These are phyloP conservation scores for Microplitis mediator DNA, from an alignment of 1,140 invertebrate genomes.

Conservation along the genomic window DNA sequence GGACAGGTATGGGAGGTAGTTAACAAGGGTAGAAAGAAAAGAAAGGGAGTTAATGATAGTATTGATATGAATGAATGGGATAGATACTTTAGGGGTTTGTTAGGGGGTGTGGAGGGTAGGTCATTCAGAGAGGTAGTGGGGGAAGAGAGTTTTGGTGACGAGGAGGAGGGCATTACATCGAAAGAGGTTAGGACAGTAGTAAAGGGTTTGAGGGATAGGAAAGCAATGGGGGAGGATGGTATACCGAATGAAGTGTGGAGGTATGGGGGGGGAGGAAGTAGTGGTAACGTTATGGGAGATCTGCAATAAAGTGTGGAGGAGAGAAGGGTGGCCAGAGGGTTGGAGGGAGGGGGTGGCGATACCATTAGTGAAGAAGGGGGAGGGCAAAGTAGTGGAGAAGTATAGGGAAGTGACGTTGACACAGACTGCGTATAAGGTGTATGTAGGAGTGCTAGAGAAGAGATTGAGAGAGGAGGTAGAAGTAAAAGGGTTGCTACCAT, in stretches of 20 bases:
- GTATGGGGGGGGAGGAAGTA: slow-evolving; percentile 12
- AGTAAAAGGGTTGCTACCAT: too few species aligned
- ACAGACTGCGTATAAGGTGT: neutral
- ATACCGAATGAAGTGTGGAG: slow-evolving; percentile 17
- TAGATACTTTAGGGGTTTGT: neutral
- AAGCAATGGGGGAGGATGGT: slow-evolving; percentile 8
- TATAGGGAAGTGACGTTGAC: neutral
- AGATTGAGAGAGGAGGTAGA: neutral
- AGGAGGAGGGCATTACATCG: neutral
- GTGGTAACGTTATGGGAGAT: neutral
- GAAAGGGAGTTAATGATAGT: neutral
- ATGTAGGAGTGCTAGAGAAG: neutral
- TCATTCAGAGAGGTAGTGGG: neutral
- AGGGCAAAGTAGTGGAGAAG: neutral
- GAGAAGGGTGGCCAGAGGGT: neutral
- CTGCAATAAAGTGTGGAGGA: neutral
- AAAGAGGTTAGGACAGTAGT: slow-evolving; percentile 9
- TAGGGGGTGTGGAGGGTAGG: neutral
- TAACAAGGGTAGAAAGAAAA: neutral
- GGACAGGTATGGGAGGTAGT: slow-evolving; percentile 8
- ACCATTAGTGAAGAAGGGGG: neutral
- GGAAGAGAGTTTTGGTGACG: neutral
- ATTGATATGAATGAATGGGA: slow-evolving; percentile 3
- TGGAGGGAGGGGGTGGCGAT: neutral
- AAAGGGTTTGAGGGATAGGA: neutral